Evolutionary conservation across 2,797 vertebrate species (phyloP), one percentile per base, ranked within the genome.

Genomic region (Dallia pectoralis): DNA sequence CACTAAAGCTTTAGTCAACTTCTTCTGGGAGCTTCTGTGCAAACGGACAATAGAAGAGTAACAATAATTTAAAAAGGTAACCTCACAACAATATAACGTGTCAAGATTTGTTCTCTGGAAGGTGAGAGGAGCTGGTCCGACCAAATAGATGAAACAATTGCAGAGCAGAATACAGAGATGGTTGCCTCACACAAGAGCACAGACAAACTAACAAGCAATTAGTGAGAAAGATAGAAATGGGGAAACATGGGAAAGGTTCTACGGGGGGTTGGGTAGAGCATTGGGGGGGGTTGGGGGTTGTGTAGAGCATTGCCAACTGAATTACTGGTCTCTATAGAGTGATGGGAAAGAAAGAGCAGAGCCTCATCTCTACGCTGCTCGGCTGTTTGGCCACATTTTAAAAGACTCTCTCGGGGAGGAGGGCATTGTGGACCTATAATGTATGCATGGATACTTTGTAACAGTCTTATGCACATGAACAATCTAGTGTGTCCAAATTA

Each of bases 291-390:
- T 44, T 8, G 1, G 27, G 29, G 27, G 51, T 47, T 16, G 47
- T 11, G 53, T 44, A 71, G 49, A 67, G 51, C 48, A 53, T 48
- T 51, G 19, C 19, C 11, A 61, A 49, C 62, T 74, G 75, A 77
- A 69, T 75, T 67, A 79, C 49, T 72, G 65, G 78, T 68, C 49
- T 77, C 62, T 73, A 73, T 49, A 75, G 59, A 66, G 71, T 73
- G 67, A 72, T 72, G 18, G 33, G 51, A 25, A 5, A 51, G 15
- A 19, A 27, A 18, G 36, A 61, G 7, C 22, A 56, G 22, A 0
- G 53, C 36, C 59, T n/a, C 36, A 29, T 40, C 44, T 32, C 51
- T 53, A 29, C 30, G 61, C 40, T 51, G 15, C 36, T 32, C 14
- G 15, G 33, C 44, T 19, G 16, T 64, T 67, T 49, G 33, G 63